Base-by-base conservation (phyloP, 1,140 invertebrate genomes). In the Cecropterus lyciades region DNA sequence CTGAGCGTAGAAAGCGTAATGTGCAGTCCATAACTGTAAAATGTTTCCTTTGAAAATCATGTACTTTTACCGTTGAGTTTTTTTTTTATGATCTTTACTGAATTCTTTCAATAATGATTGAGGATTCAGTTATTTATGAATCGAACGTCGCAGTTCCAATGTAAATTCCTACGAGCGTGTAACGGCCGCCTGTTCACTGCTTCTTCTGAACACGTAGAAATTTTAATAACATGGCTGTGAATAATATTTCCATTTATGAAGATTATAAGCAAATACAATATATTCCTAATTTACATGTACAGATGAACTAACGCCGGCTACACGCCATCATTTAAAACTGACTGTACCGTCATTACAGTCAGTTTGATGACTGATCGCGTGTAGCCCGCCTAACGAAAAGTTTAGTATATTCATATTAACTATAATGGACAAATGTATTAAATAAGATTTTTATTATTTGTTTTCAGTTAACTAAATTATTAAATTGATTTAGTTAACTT, bases 181-280 rank as follows among this genome's bases (percentile, higher is more conserved):
- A n/a, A 11, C 1, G 33, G 33, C 9, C 11, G 33, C 33, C 33
- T 37, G n/a, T 6, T 51, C 14, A 59, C 37, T 20, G 43, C 33
- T 30, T 56, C 20, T 65, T 57, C 14, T 52, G 15, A 53, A 53
- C 33, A 20, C 33, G 52, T 55, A 55, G 52, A 30, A 40, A 42
- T 30, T 60, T 62, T 56, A 69, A 55, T 70, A 72, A 69, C 63
- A 68, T 70, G 77, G 77, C 77, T 79, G 77, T 79, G 77, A 74
- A 70, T 55, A 63, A 67, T 65, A 48, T 75, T 79, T 79, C 73
- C 76, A 73, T 62, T 72, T 15, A 63, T 42, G 33, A 55, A 16
- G 49, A 52, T 33, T 14, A 52, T 52, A 52, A 52, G 49, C 49
- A 33, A 52, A 52, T 49, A 24, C 20, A 43, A 43, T 52, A 52